Percentiles rank a stretch among this genome's conserved stretches.
Conservation (phyloP, 2,113 vertebrate species). For the Thoracochromis brauschi region DNA sequence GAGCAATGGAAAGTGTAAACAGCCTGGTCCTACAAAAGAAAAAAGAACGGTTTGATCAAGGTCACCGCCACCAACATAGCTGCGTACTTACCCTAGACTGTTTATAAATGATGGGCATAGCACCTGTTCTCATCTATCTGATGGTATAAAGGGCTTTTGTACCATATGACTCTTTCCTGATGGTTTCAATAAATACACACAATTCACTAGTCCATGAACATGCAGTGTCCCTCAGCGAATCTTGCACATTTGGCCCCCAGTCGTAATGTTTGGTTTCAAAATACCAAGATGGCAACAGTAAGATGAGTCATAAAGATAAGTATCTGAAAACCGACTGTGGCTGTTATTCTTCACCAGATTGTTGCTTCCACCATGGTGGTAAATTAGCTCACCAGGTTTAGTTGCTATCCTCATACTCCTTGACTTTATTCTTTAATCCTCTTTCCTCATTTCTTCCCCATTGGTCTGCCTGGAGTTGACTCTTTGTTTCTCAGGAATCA, state of each 20-base stretch:
- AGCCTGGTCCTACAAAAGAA: not conserved
- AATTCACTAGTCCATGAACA: not conserved
- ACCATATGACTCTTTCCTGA: not conserved
- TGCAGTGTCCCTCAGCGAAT: not conserved
- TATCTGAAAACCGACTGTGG: not conserved
- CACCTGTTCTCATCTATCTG: not conserved
- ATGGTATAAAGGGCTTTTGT: not conserved
- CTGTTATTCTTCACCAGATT: not conserved
- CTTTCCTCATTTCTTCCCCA: not conserved
- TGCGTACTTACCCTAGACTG: not conserved
- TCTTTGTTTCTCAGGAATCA: not conserved
- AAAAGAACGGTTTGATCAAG: not conserved
- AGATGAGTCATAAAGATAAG: not conserved
- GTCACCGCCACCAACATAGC: not conserved
- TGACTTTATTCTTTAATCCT: fast-evolving
- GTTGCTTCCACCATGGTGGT: not conserved
- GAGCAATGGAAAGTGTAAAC: not conserved
- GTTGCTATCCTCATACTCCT: not conserved
- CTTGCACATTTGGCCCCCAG: not conserved
- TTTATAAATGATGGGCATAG: not conserved
- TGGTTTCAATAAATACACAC: not conserved
- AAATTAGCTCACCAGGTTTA: not conserved
- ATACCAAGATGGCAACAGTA: not conserved
- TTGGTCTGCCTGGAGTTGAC: not conserved
- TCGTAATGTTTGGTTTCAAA: not conserved